Evolutionary conservation across 2,888 invertebrate genomes (phyloP).

Genomic region (Priocnemis perturbator): DNA sequence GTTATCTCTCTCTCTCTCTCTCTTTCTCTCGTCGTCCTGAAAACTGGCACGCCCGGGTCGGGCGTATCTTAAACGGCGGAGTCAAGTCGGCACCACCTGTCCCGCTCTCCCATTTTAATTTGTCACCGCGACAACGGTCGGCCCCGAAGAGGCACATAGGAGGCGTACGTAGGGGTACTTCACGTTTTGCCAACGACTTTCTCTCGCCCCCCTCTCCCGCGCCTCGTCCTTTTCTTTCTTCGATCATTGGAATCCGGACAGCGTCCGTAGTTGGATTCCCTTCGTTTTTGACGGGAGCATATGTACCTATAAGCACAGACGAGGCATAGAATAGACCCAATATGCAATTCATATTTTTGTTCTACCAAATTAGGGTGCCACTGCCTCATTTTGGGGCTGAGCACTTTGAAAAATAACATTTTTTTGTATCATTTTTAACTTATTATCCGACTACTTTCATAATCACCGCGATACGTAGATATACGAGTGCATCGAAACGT

Average conservation of each 20-base stretch:
- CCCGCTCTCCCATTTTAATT: constrained; percentile 54
- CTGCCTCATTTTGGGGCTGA: too few species aligned
- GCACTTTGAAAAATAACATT: too few species aligned
- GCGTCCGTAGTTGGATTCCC: neutral
- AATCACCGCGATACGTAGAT: neutral
- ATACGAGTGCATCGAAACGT: neutral
- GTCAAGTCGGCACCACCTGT: constrained; percentile 46
- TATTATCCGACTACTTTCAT: too few species aligned
- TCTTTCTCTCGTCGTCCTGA: neutral
- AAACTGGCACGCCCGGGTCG: constrained; percentile 10
- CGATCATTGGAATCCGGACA: too few species aligned
- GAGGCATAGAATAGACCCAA: too few species aligned
- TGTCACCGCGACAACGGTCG: constrained; percentile 48
- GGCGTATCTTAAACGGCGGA: constrained; percentile 15
- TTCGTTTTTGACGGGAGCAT: neutral
- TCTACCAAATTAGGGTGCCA: too few species aligned
- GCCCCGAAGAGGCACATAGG: constrained; percentile 14
- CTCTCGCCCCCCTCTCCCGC: constrained; percentile 29
- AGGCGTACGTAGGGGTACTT: constrained; percentile 5
- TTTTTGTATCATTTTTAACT: too few species aligned
- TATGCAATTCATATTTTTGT: too few species aligned
- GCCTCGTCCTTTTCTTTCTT: too few species aligned
- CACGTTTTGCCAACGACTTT: constrained; percentile 35
- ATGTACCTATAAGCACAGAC: neutral
- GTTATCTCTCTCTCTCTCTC: constrained; percentile 1